These are phyloP conservation scores for Collichthys lucidus DNA, from an alignment of 2,113 vertebrate species.

Conservation along the genomic window DNA sequence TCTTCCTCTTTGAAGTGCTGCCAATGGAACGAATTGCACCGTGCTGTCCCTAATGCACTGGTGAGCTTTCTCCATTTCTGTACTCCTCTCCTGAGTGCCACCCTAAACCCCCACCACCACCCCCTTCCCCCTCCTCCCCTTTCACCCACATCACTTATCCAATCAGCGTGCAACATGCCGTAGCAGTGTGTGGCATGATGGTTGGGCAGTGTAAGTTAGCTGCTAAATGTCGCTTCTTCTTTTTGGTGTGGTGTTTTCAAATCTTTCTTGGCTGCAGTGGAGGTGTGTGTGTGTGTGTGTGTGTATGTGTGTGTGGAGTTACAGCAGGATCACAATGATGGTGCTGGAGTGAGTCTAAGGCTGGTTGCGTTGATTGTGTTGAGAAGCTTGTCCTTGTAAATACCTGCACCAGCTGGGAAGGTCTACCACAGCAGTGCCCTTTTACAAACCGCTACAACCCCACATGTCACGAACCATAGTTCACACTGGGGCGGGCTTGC, in stretches of 20 bases:
- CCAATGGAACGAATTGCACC: conserved; percentile 79
- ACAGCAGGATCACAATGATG: background rate
- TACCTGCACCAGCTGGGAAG: background rate
- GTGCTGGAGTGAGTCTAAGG: background rate
- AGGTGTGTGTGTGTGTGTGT: background rate
- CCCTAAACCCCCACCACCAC: background rate
- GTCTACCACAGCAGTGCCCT: background rate
- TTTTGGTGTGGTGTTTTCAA: background rate
- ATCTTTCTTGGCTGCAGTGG: background rate
- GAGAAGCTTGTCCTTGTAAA: background rate
- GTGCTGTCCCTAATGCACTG: conserved; percentile 74
- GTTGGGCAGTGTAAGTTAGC: conserved; percentile 49
- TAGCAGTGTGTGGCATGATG: conserved; percentile 49
- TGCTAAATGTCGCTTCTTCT: background rate
- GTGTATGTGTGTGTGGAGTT: background rate
- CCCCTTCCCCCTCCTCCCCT: background rate
- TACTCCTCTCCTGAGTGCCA: conserved; percentile 48
- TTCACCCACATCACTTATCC: conserved; percentile 56
- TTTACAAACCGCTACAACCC: background rate
- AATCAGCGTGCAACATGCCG: conserved; percentile 48
- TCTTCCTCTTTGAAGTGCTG: conserved; percentile 79
- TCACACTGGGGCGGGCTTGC: background rate
- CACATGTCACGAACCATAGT: background rate
- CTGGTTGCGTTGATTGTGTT: background rate
- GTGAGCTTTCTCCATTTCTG: conserved; percentile 72